A percentile compares a stretch with the other conserved stretches of the same genome.
Evolutionary conservation across 2,113 vertebrate species (phyloP).

Genomic region (Casuarius casuarius): DNA sequence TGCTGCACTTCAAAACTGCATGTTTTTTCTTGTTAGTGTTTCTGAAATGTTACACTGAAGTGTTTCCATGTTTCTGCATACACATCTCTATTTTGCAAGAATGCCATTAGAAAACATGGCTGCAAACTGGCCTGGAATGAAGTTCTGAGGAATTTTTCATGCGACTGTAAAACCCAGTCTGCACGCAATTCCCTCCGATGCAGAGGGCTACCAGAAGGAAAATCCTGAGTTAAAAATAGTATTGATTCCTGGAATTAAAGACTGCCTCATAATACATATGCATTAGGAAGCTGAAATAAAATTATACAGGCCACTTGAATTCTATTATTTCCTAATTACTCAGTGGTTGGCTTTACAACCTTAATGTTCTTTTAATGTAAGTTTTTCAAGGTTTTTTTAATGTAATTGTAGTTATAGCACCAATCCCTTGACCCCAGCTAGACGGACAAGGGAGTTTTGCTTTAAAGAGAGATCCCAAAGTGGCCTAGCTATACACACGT

Average conservation of each 20-base stretch:
- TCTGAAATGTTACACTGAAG: neutral
- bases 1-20: neutral
- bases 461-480: neutral
- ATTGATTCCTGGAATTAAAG: slow-evolving; percentile 35
- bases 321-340: slow-evolving; percentile 56
- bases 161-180: neutral
- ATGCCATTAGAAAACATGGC: neutral
- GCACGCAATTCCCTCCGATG: neutral
- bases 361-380: slow-evolving; percentile 30
- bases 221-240: slow-evolving; percentile 26
- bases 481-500: neutral
- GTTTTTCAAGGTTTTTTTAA: slow-evolving; percentile 6
- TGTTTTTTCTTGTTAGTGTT: neutral
- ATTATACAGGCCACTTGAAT: slow-evolving; percentile 53
- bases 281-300: slow-evolving; percentile 50
- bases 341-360: slow-evolving; percentile 45
- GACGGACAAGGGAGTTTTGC: neutral
- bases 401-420: neutral
- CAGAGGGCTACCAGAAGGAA: neutral
- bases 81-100: neutral
- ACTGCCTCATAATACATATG: slow-evolving; percentile 9
- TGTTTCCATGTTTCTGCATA: neutral
- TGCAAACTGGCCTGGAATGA: neutral
- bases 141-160: neutral
- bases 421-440: neutral